phyloP scores from a whole-genome alignment of 2,113 vertebrate genomes.

The Eclectus roratus region DNA sequence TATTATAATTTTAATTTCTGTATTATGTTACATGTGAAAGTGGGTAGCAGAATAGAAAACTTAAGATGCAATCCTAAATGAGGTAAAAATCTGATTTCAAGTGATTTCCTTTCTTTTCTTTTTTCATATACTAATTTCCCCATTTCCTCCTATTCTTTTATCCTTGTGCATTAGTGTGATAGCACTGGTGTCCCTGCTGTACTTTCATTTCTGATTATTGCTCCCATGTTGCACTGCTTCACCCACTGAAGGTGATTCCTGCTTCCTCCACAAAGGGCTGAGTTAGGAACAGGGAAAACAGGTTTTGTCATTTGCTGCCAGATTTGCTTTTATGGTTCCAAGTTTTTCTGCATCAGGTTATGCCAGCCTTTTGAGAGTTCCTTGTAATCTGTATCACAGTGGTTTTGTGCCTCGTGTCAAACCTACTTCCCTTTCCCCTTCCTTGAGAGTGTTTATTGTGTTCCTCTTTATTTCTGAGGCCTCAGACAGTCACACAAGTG shows the following conservation, averaged over 20 bases:
- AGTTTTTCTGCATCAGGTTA: background rate
- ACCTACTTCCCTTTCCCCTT: background rate
- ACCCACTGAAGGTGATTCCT: background rate
- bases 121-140: background rate
- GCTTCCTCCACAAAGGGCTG: background rate
- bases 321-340: background rate
- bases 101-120: background rate
- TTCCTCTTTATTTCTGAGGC: background rate
- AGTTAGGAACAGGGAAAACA: background rate
- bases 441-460: background rate
- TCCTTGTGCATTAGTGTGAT: background rate
- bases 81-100: constrained; percentile 23
- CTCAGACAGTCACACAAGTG: background rate
- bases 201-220: background rate
- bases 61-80: background rate
- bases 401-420: background rate
- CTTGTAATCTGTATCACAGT: background rate
- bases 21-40: background rate
- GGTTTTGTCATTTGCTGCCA: background rate
- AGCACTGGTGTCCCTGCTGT: background rate
- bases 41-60: background rate
- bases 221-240: background rate
- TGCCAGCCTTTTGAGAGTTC: background rate
- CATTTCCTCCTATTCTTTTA: background rate
- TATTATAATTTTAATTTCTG: background rate